These are phyloP conservation scores for Hippocampus guttulatus DNA, from an alignment of 2,113 vertebrate genomes.

Conservation along the genomic window DNA sequence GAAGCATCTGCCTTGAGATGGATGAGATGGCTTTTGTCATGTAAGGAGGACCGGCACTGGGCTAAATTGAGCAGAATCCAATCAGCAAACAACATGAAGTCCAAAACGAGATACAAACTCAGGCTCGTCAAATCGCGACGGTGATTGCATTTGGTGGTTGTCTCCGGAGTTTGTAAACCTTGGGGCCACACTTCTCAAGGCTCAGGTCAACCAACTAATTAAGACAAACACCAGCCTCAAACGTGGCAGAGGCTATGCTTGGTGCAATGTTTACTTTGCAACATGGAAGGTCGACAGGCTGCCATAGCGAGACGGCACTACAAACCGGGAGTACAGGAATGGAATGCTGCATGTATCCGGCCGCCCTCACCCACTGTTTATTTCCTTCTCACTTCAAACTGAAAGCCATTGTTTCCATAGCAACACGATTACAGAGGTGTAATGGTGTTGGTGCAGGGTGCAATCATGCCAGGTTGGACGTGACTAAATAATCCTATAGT, in stretches of 20 bases:
- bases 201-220: slow-evolving; percentile 55
- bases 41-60: slow-evolving; percentile 53
- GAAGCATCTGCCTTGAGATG: slow-evolving; percentile 39
- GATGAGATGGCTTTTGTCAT: slow-evolving; percentile 38
- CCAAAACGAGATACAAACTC: slow-evolving; percentile 31
- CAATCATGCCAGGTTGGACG: slow-evolving; percentile 50
- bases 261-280: slow-evolving; percentile 35
- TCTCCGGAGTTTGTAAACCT: slow-evolving; percentile 65
- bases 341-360: slow-evolving; percentile 16
- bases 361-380: slow-evolving; percentile 37
- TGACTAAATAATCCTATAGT: slow-evolving; percentile 61
- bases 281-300: slow-evolving; percentile 5
- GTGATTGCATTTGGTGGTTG: slow-evolving; percentile 58
- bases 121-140: slow-evolving; percentile 37
- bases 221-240: slow-evolving; percentile 45
- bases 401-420: slow-evolving; percentile 58
- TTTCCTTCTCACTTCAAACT: slow-evolving; percentile 51
- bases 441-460: slow-evolving; percentile 61
- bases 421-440: slow-evolving; percentile 61
- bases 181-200: slow-evolving; percentile 35
- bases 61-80: slow-evolving; percentile 68
- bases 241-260: slow-evolving; percentile 33
- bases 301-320: slow-evolving; percentile 3
- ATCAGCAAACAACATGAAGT: slow-evolving; percentile 60
- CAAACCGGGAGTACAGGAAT: background rate